These are phyloP conservation scores for Cephalopachus bancanus DNA, from an alignment of 2,797 vertebrate genomes.

Conservation along the genomic window DNA sequence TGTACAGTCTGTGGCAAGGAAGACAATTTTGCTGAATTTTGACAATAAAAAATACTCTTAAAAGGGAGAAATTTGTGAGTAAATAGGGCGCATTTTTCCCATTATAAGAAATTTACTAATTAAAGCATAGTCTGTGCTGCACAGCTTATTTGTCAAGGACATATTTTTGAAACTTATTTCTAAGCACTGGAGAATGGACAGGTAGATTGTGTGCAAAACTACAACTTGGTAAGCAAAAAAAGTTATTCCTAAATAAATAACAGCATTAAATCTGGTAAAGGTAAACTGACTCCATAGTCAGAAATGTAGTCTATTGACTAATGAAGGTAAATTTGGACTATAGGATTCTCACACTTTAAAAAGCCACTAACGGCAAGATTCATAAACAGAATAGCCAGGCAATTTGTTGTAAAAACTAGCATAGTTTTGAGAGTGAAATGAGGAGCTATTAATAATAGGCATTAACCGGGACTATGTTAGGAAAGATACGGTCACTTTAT, in stretches of 20 bases:
- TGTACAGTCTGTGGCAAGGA: rapidly evolving
- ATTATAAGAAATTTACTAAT: not conserved
- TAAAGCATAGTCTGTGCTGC: not conserved
- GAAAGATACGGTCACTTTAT: not conserved
- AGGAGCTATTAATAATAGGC: not conserved
- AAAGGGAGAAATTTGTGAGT: not conserved
- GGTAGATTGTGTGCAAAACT: not conserved
- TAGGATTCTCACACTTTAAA: not conserved
- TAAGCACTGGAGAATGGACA: not conserved
- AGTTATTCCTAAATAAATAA: not conserved
- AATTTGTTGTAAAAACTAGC: not conserved
- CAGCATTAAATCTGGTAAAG: not conserved
- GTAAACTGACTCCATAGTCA: not conserved
- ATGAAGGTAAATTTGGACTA: not conserved
- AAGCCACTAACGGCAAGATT: not conserved
- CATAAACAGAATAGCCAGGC: not conserved
- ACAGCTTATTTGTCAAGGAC: conserved; percentile 14
- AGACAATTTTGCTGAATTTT: not conserved
- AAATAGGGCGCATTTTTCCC: not conserved
- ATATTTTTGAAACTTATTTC: conserved; percentile 26
- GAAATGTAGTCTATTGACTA: not conserved
- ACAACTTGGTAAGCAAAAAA: not conserved
- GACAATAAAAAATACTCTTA: not conserved
- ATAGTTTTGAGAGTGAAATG: not conserved
- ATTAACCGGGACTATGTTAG: not conserved